Base-by-base conservation (phyloP, 2,888 invertebrate species). In the Latrodectus hesperus region DNA sequence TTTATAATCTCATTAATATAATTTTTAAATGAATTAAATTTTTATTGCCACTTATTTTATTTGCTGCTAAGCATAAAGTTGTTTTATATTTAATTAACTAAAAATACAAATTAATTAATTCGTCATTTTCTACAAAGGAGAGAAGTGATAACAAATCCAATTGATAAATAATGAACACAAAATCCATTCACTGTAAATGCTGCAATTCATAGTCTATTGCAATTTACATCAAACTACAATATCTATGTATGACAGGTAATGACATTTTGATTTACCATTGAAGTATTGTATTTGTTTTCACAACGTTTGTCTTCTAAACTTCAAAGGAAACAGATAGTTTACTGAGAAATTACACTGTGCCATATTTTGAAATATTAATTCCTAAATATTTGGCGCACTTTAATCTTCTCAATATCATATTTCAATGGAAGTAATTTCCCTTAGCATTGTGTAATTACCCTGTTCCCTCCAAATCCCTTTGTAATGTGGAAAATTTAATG, bases 391-490 rank as follows among this genome's bases (percentile, higher is more conserved):
- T n/a, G 60, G 3, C n/a, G 60, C 60, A 60, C 60, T 60, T 60
- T 60, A 60, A 60, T 60, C 60, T 60, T 60, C 60, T 60, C 12
- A 60, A 60, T 60, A 60, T 60, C 60, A 60, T 60, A 60, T n/a
- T 60, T 60, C 60, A 60, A 60, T 60, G n/a, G 60, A 60, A 16
- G 60, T 12, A 60, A 60, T 60, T 60, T 60, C 60, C 60, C 6
- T 60, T n/a, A 9, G n/a, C 60, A 60, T 60, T 60, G n/a, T 60
- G 60, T 60, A 60, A 60, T 60, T 60, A 60, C 60, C n/a, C 60
- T 60, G 60, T 60, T 60, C 60, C 12, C 60, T 60, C 60, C 14
- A 16, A 16, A 12, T 60, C 60, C n/a, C 60, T 60, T 60, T 60
- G 60, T n/a, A 60, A 16, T 60, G n/a, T 60, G 60, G 60, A 60